A percentile compares a stretch with the other conserved stretches of the same genome.
phyloP scores from a whole-genome alignment of 2,113 vertebrate genomes.

The Danionella cerebrum region DNA sequence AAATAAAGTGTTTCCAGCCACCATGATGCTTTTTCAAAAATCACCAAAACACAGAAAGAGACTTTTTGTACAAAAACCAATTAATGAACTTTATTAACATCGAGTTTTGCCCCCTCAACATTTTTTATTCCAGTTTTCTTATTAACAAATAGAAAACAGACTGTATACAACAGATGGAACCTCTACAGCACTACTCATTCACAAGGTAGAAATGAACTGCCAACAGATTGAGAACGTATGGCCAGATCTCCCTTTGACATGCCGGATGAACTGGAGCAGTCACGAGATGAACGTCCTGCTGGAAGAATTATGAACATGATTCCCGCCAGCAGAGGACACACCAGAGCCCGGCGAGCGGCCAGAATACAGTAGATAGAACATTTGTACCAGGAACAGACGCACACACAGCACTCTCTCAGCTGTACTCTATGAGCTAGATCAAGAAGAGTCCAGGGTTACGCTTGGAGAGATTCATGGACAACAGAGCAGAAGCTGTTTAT shows the following conservation, averaged over 20 bases:
- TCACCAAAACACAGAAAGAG: neutral
- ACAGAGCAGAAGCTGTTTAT: slow-evolving; percentile 75
- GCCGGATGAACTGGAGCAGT: slow-evolving; percentile 1
- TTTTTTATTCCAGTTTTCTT: slow-evolving; percentile 61
- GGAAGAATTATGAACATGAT: neutral
- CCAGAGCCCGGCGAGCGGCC: slow-evolving; percentile 64
- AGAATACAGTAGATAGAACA: slow-evolving; percentile 74
- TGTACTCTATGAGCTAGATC: slow-evolving; percentile 71
- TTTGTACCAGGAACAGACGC: slow-evolving; percentile 71
- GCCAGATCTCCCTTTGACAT: slow-evolving; percentile 17
- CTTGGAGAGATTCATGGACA: slow-evolving; percentile 68
- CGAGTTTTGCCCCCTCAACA: slow-evolving; percentile 61
- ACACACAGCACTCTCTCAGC: slow-evolving; percentile 79
- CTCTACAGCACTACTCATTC: slow-evolving; percentile 85
- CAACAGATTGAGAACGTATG: slow-evolving; percentile 10
- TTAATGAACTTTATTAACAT: slow-evolving; percentile 98
- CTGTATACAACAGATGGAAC: slow-evolving; percentile 86
- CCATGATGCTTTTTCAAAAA: no score
- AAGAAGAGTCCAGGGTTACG: slow-evolving; percentile 69
- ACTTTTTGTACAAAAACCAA: slow-evolving; percentile 67
- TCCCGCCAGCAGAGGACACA: neutral
- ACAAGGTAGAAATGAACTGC: slow-evolving; percentile 83
- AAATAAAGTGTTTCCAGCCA: no score
- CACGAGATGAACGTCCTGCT: neutral
- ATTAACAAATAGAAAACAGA: slow-evolving; percentile 98